Conservation (phyloP, 37 sponge, comb jelly and placozoan genomes). For the Ianthella basta region DNA sequence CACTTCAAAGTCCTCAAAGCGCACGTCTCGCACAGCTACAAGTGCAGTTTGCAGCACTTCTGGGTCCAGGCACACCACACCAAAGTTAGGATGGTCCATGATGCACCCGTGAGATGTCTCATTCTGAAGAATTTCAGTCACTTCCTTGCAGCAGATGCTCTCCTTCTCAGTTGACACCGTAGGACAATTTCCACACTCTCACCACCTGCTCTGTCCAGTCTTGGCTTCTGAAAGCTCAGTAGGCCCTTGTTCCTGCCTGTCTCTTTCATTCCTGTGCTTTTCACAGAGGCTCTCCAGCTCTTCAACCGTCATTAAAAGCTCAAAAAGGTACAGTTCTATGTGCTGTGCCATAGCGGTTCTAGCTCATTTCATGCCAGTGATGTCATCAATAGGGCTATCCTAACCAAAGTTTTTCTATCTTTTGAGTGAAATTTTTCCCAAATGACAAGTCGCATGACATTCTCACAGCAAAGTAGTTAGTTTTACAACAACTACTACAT, state of each 20-base stretch:
- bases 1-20: neutral
- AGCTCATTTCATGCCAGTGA: too few species aligned
- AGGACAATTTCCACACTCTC: neutral
- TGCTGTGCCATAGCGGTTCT: slow-evolving; percentile 2
- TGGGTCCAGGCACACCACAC: neutral
- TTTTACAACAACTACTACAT: too few species aligned
- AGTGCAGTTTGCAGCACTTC: slow-evolving; percentile 8
- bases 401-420: too few species aligned
- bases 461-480: too few species aligned
- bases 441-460: too few species aligned
- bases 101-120: neutral
- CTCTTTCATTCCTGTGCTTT: neutral
- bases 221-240: neutral
- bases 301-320: neutral
- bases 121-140: neutral
- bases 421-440: too few species aligned
- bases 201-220: neutral
- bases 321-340: slow-evolving; percentile 5
- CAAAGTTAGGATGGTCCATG: neutral
- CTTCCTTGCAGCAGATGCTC: neutral
- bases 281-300: neutral
- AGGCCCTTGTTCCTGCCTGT: neutral
- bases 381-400: too few species aligned
- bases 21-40: neutral
- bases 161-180: neutral